Conservation (phyloP, 1,140 invertebrate genomes). For the Scaptomyza hsui region DNA sequence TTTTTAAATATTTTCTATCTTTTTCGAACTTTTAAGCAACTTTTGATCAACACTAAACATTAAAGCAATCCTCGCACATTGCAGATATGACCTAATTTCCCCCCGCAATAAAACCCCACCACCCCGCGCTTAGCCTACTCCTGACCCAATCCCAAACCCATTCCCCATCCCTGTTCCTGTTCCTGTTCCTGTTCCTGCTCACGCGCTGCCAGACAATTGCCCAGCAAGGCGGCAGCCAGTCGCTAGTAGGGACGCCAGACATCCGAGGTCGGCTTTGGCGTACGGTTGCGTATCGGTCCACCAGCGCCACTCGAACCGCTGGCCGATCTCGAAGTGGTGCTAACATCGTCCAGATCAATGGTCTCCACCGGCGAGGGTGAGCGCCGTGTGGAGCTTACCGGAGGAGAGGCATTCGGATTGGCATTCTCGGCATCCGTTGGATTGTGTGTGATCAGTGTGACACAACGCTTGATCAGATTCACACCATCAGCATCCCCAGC, state of each 20-base stretch:
- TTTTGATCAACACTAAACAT: background rate
- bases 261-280: slow-evolving; percentile 77
- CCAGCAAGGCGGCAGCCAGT: slow-evolving; percentile 79
- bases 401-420: slow-evolving; percentile 80
- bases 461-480: slow-evolving; percentile 76
- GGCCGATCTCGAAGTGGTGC: slow-evolving; percentile 73
- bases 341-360: slow-evolving; percentile 79
- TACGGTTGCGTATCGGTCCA: slow-evolving; percentile 76
- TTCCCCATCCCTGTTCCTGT: background rate
- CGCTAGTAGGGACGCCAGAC: slow-evolving; percentile 84
- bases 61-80: slow-evolving; percentile 43
- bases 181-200: slow-evolving; percentile 9
- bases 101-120: slow-evolving; percentile 6
- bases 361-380: slow-evolving; percentile 79
- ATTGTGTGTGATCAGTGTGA: slow-evolving; percentile 80
- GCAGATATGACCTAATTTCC: slow-evolving; percentile 60
- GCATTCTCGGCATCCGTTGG: slow-evolving; percentile 74
- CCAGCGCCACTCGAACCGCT: slow-evolving; percentile 54
- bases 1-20: too few species aligned
- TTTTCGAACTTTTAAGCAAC: too few species aligned
- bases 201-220: slow-evolving; percentile 65
- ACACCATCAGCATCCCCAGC: slow-evolving; percentile 53
- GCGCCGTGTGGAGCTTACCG: slow-evolving; percentile 75
- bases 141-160: background rate
- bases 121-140: background rate